A percentile compares a stretch with the other conserved stretches of the same genome.
Evolutionary conservation across 2,797 vertebrate species (phyloP).

Genomic region (Discoglossus pictus): DNA sequence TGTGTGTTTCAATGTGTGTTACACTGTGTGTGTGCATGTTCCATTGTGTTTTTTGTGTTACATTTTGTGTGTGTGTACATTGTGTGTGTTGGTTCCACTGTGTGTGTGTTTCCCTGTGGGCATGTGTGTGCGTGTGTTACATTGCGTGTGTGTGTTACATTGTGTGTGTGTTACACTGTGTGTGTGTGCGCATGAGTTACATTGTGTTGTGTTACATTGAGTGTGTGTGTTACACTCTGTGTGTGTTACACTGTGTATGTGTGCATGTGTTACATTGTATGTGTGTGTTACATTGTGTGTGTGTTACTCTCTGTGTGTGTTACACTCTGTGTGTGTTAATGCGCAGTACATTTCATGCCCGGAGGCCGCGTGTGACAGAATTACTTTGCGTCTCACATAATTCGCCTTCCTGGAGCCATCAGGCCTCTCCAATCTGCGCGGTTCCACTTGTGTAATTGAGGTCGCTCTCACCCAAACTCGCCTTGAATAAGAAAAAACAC

Average conservation of each 20-base stretch:
- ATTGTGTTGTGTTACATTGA: too few relatives aligned
- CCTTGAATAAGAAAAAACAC: constrained; percentile 27
- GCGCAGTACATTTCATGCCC: constrained; percentile 3
- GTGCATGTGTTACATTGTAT: neutral
- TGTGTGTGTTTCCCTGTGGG: too few relatives aligned
- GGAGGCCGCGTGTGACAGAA: constrained; percentile 23
- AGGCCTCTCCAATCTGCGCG: constrained; percentile 40
- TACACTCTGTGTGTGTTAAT: constrained; percentile 4
- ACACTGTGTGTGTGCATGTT: too few relatives aligned
- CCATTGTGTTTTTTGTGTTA: too few relatives aligned
- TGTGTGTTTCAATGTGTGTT: too few relatives aligned
- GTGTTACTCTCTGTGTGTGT: neutral
- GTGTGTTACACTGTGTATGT: constrained; percentile 2
- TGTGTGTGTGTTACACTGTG: too few relatives aligned
- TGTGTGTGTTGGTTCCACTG: neutral
- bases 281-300: neutral
- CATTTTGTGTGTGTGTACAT: too few relatives aligned
- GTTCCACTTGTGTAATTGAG: constrained; percentile 45
- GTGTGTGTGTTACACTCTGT: neutral
- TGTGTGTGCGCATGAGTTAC: neutral
- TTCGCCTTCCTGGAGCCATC: constrained; percentile 39
- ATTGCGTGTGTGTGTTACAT: too few relatives aligned
- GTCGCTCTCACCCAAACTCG: constrained; percentile 40
- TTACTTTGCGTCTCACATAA: constrained; percentile 47
- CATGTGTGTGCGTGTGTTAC: too few relatives aligned